Evolutionary conservation across 2,888 invertebrate species (phyloP), one percentile per base, ranked within the genome.

Genomic region (Helicoverpa assulta): DNA sequence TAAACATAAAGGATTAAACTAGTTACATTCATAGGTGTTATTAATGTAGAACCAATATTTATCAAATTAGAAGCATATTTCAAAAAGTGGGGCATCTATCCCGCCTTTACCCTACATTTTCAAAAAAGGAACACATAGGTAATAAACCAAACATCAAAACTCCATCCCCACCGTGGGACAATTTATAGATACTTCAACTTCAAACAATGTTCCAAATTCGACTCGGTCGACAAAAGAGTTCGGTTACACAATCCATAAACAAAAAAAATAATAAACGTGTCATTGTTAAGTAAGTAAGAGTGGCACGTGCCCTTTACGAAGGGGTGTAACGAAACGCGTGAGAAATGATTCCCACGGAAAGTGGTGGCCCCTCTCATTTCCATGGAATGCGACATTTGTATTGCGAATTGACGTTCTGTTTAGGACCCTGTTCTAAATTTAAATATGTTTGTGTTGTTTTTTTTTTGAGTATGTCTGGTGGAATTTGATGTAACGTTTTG

Each of bases 281-380:
- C 63, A 83, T 81, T 84, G 78, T 84, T 57, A 58, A 67, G 67
- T 57, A 58, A 67, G 67, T 70, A 52, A 78, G 68, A 67, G 57
- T 54, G 82, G 77, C 85, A 78, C 86, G 87, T 76, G 87, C 75
- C 81, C n/a, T 63, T 79, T 75, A 62, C 61, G 57, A 77, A 76
- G 74, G 80, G 79, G 77, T 63, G 63, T 63, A 55, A 29, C 43
- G 43, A 58, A 65, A 70, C 56, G 69, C 64, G 73, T 56, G 69
- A 60, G 67, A 63, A 78, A 71, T 73, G 67, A 73, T 85, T 87
- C 87, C 86, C 86, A 87, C 78, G 82, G 82, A 83, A 85, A 79
- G 70, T 66, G 52, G 60, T 53, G 64, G 73, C 81, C 85, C 83
- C 74, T 58, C 60, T 37, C 37, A 50, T 71, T 78, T 64, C 66